Percentiles rank a stretch among this genome's conserved stretches.
Evolutionary conservation across 2,113 vertebrate genomes (phyloP).

Genomic region (Boleophthalmus pectinirostris): DNA sequence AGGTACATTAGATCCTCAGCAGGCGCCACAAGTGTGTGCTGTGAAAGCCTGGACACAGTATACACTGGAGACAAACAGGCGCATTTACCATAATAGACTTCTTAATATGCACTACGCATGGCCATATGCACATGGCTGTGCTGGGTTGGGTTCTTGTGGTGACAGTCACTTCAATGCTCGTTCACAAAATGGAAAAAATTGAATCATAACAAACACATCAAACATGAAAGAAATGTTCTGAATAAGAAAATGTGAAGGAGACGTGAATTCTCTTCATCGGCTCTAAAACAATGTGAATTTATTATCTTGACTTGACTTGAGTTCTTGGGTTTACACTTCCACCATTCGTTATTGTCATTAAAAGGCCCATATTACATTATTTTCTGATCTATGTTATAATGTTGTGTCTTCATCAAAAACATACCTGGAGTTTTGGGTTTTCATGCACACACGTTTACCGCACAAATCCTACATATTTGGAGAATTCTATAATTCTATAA

Average conservation of each 20-base stretch:
- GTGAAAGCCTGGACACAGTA: constrained; percentile 22
- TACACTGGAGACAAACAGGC: constrained; percentile 35
- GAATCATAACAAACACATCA: background rate
- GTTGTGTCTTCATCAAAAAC: too few species aligned
- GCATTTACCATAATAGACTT: constrained; percentile 42
- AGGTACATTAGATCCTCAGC: constrained; percentile 50
- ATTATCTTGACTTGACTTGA: background rate
- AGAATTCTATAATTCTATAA: too few species aligned
- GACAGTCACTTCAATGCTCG: constrained; percentile 42
- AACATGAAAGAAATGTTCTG: too few species aligned
- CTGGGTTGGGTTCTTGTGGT: constrained; percentile 21
- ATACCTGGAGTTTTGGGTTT: too few species aligned
- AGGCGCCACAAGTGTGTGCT: constrained; percentile 32
- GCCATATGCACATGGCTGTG: constrained; percentile 24
- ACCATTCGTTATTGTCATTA: too few species aligned
- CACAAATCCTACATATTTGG: too few species aligned
- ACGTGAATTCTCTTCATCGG: too few species aligned
- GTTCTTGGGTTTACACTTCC: background rate
- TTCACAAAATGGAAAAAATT: constrained; percentile 8
- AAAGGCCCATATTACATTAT: too few species aligned
- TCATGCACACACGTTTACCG: too few species aligned
- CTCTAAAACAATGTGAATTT: too few species aligned
- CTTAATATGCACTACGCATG: constrained; percentile 38
- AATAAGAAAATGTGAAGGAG: too few species aligned
- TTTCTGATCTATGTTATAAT: too few species aligned